phyloP scores from a whole-genome alignment of 2,113 vertebrate genomes.

The Glareola pratincola region DNA sequence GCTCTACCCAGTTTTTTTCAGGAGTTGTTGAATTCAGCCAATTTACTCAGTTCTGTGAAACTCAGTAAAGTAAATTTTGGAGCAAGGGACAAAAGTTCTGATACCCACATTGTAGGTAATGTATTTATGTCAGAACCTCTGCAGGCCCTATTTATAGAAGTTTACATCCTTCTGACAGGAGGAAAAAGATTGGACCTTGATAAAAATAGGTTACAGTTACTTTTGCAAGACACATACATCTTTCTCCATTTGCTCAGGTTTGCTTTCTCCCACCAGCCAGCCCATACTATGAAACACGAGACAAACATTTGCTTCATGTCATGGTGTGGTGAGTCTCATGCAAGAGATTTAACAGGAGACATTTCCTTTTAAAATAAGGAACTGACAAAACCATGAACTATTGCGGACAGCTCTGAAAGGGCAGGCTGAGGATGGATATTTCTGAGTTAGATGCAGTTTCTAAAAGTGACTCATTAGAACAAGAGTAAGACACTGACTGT shows the following conservation, averaged over 20 bases:
- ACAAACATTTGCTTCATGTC: background rate
- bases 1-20: background rate
- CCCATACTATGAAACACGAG: background rate
- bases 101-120: rapidly evolving
- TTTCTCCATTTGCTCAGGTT: background rate
- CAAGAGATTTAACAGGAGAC: background rate
- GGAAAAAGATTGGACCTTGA: background rate
- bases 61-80: background rate
- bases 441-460: background rate
- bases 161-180: background rate
- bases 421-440: background rate
- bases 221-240: background rate
- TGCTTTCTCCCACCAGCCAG: background rate
- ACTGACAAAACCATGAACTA: background rate
- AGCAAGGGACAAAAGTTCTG: background rate
- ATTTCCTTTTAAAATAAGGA: background rate
- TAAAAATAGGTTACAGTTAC: background rate
- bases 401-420: background rate
- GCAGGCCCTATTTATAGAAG: background rate
- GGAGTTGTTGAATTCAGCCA: background rate
- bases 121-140: background rate
- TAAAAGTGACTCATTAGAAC: background rate
- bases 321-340: rapidly evolving
- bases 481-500: background rate
- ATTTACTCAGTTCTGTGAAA: background rate